phyloP scores from a whole-genome alignment of 2,113 vertebrate genomes.

The Typhlomys cinereus region DNA sequence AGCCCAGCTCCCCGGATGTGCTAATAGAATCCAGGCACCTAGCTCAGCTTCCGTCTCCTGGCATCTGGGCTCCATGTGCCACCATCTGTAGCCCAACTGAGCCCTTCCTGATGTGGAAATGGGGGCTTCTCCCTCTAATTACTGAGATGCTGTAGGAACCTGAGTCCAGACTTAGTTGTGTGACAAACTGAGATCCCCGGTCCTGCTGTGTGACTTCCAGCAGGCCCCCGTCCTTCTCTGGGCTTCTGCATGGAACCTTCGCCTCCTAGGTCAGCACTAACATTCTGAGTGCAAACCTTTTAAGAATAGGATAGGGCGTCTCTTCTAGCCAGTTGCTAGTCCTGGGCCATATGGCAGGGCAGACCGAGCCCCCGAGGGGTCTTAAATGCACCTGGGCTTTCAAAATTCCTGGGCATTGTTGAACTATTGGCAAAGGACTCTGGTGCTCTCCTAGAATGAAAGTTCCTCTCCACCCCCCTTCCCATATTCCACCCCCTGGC shows the following conservation, averaged over 20 bases:
- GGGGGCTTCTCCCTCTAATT: not conserved
- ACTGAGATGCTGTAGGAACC: not conserved
- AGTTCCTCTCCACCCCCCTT: slow-evolving; percentile 1
- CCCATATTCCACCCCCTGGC: slow-evolving; percentile 14
- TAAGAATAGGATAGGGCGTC: not conserved
- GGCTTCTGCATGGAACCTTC: not conserved
- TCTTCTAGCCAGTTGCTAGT: not conserved
- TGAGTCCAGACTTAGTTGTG: not conserved
- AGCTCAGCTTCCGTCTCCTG: not conserved
- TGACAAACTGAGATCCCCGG: not conserved
- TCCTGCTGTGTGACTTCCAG: not conserved
- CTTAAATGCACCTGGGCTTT: not conserved
- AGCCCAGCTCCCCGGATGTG: not conserved
- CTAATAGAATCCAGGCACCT: not conserved
- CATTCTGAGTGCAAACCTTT: not conserved
- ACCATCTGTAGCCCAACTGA: slow-evolving; percentile 35
- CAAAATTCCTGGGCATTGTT: not conserved
- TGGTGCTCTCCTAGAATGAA: not conserved
- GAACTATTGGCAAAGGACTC: not conserved
- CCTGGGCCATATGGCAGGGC: not conserved
- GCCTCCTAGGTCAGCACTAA: not conserved
- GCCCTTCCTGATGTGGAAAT: not conserved
- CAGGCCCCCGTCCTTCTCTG: not conserved
- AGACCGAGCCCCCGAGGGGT: not conserved
- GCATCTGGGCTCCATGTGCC: slow-evolving; percentile 31